Conservation (phyloP, 2,888 invertebrate genomes). For the Rhogogaster chlorosoma region DNA sequence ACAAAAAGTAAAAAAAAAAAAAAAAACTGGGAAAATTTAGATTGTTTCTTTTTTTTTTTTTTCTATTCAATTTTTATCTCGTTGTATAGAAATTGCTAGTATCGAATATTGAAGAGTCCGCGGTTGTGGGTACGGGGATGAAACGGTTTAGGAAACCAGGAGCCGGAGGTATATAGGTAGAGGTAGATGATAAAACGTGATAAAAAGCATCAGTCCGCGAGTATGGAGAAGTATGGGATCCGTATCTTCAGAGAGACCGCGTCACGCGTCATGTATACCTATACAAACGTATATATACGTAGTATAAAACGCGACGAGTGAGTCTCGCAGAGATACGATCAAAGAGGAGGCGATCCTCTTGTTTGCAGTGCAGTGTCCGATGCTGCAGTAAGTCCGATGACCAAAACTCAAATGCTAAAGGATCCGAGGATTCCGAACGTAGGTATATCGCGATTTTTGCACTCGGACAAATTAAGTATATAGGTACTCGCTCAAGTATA, state of each 20-base stretch:
- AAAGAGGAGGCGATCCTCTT: background rate
- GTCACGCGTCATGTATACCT: slow-evolving; percentile 25
- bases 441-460: background rate
- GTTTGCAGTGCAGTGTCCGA: background rate
- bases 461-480: background rate
- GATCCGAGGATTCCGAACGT: background rate
- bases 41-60: background rate
- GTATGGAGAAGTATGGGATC: background rate
- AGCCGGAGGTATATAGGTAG: background rate
- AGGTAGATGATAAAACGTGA: background rate
- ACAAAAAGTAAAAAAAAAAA: background rate
- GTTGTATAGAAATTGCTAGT: too few species aligned
- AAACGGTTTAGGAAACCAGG: background rate
- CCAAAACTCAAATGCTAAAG: background rate
- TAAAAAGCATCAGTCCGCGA: background rate
- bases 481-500: too few species aligned
- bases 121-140: background rate
- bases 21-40: background rate
- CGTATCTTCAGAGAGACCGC: slow-evolving; percentile 34
- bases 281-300: background rate
- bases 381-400: background rate
- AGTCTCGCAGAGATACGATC: background rate
- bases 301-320: slow-evolving; percentile 15
- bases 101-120: too few species aligned
- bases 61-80: background rate